Conservation (phyloP, 1,140 invertebrate species). For the Papilio machaon region DNA sequence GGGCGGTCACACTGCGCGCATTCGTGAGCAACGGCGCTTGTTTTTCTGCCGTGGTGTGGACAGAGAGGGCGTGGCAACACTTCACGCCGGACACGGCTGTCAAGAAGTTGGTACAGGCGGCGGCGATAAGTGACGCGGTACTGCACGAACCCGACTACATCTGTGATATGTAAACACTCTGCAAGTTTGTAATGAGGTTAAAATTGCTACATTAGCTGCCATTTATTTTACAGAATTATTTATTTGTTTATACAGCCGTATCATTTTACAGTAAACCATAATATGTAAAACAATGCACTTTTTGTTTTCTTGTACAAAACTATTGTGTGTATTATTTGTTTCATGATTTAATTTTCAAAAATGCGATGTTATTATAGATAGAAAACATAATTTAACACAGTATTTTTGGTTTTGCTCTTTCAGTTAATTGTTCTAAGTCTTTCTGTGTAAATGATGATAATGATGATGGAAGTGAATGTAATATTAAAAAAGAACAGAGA, state of each 20-base stretch:
- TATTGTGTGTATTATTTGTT: background rate
- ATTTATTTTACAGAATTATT: slow-evolving; percentile 1
- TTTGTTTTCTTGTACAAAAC: background rate
- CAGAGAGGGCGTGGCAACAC: slow-evolving; percentile 67
- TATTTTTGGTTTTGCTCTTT: too few species aligned
- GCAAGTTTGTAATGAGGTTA: background rate
- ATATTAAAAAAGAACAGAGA: slow-evolving; percentile 47
- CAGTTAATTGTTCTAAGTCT: too few species aligned
- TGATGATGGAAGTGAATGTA: too few species aligned
- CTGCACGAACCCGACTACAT: slow-evolving; percentile 68
- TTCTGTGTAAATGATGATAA: too few species aligned
- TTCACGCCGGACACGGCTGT: slow-evolving; percentile 52
- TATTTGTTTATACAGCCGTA: background rate
- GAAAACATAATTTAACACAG: too few species aligned
- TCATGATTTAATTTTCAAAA: background rate
- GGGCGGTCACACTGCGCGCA: slow-evolving; percentile 90
- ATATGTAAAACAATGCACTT: background rate
- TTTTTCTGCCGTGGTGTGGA: slow-evolving; percentile 92
- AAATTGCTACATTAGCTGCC: background rate
- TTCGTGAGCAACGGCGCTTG: slow-evolving; percentile 97
- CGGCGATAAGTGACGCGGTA: slow-evolving; percentile 69
- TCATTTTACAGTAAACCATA: background rate
- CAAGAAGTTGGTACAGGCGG: slow-evolving; percentile 63
- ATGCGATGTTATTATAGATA: too few species aligned
- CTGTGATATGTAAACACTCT: slow-evolving; percentile 51